phyloP scores from a whole-genome alignment of 2,113 vertebrate species.

The Gadus macrocephalus region DNA sequence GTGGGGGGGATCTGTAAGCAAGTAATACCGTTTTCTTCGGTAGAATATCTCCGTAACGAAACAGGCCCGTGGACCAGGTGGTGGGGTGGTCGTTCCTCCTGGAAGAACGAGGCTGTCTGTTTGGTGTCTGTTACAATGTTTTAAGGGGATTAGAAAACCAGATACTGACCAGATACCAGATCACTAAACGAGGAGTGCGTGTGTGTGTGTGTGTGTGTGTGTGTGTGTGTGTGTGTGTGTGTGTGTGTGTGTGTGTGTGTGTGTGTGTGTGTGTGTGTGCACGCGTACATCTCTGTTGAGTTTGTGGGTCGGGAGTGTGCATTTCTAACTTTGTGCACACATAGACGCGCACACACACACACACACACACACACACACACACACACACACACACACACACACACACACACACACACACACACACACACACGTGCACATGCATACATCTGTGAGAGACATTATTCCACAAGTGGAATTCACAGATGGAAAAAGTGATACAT shows the following conservation, averaged over 20 bases:
- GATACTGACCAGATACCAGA: neutral
- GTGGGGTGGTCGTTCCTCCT: neutral
- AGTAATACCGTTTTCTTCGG: too few species aligned
- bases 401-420: conserved; percentile 32
- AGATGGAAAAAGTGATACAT: conserved; percentile 67
- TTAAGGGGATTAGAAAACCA: conserved; percentile 26
- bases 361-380: conserved; percentile 25
- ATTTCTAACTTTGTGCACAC: neutral
- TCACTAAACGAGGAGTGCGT: neutral
- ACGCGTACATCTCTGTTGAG: conserved; percentile 28
- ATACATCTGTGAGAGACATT: conserved; percentile 63
- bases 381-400: conserved; percentile 3
- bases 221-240: conserved; percentile 38
- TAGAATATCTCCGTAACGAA: too few species aligned
- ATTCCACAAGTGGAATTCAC: conserved; percentile 54
- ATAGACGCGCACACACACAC: too few species aligned
- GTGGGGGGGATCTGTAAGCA: too few species aligned
- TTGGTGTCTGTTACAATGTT: conserved; percentile 32
- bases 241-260: neutral
- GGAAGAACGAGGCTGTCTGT: conserved; percentile 35
- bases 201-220: neutral
- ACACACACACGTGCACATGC: conserved; percentile 23
- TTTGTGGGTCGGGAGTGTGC: neutral
- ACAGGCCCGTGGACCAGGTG: too few species aligned
- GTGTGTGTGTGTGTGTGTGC: conserved; percentile 34